These are phyloP conservation scores for Ischnura elegans DNA, from an alignment of 2,888 invertebrate genomes.

Conservation along the genomic window DNA sequence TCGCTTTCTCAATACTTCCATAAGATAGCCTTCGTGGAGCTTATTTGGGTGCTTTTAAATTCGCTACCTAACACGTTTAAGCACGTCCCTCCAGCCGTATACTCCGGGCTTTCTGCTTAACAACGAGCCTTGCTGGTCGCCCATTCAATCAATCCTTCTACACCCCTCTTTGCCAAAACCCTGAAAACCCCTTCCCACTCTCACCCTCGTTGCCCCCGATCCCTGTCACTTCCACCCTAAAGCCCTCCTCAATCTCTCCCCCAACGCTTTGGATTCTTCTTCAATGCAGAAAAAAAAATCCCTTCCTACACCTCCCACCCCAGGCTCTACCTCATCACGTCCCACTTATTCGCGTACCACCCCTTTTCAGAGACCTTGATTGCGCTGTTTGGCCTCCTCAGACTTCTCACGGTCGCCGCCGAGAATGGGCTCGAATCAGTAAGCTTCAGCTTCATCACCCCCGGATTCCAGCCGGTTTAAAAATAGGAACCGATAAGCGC, in stretches of 20 bases:
- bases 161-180: too few species aligned
- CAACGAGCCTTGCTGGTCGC: not conserved
- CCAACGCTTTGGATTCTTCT: not conserved
- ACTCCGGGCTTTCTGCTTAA: not conserved
- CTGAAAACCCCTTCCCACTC: not conserved
- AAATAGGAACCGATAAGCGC: too few species aligned
- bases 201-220: not conserved
- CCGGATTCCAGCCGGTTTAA: not conserved
- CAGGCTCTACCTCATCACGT: not conserved
- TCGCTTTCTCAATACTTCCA: not conserved
- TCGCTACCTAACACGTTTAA: not conserved
- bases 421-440: not conserved
- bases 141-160: conserved; percentile 8
- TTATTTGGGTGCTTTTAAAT: not conserved
- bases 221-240: not conserved
- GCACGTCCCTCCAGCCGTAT: not conserved
- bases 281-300: not conserved
- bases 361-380: not conserved
- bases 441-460: not conserved
- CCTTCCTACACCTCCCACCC: not conserved
- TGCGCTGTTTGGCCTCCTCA: conserved; percentile 2
- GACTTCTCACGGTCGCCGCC: not conserved
- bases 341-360: not conserved
- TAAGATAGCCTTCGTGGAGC: not conserved
- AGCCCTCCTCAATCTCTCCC: not conserved